Evolutionary conservation across 2,888 invertebrate genomes (phyloP), one percentile per base, ranked within the genome.

Genomic region (Melanostoma scalare): DNA sequence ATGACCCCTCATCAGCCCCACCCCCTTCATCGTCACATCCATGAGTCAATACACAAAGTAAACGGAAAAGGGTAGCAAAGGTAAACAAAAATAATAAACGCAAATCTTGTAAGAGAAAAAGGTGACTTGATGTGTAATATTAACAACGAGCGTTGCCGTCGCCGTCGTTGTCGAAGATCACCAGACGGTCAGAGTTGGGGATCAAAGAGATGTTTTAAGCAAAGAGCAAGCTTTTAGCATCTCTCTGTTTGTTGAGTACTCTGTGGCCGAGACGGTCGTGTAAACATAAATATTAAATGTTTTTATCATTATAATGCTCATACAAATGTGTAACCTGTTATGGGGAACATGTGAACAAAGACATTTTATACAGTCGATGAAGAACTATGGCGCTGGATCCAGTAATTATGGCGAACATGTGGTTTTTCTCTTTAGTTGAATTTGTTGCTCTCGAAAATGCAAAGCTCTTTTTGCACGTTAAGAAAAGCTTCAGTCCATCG

Each of bases 201-300:
- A 81, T 81, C 81, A 81, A 81, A 81, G 81, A 81, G 81, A 67
- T 72, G 42, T 46, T 50, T 71, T 61, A 48, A 71, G 81, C 55
- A 56, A 81, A 81, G 81, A 81, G 81, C 67, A 42, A 60, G 75
- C 75, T 80, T 80, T 74, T 74, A 80, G 74, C 74, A 60, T 74
- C 79, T 69, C 63, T 75, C 42, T 60, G 65, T 31, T 50, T 20
- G 20, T 20, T 20, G 20, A 20, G 20, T 20, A 20, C 20, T 20
- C 20, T 20, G 20, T 20, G 36, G 63, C 55, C 56, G 38, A 55
- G 44, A 31, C 38, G 58, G 44, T 52, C 36, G 50, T 67, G 36
- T 53, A 20, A 20, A 20, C 20, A 56, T 61, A 81, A 71, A 75
- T 48, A 75, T 71, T 61, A 48, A 9, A 61, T 48, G 46, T 55